Base-by-base conservation (phyloP, 2,888 invertebrate species). In the Pheosia gnoma region DNA sequence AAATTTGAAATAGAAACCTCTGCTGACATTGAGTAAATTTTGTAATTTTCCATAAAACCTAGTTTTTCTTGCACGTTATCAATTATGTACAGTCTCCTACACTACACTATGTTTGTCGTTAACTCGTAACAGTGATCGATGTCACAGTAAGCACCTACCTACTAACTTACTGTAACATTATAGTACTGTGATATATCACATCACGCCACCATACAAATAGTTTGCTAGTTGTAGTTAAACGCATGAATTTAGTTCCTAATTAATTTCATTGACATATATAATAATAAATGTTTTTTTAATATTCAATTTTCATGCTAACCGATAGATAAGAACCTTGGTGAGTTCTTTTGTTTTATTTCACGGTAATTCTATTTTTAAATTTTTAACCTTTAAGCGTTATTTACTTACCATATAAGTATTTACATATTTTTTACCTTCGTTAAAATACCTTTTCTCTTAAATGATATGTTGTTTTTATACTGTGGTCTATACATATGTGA, bases 251-350 rank as follows among this genome's bases (percentile, higher is more conserved):
- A 69, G 61, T 59, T 25, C 25, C 25, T 25, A 56, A 64, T 41
- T 63, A 57, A 58, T 62, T 59, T 57, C 38, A 59, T 59, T 6
- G 8, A 37, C n/a, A 43, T 43, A n/a, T 8, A 39, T 4, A 39
- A 25, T 57, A 3, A 10, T 54, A 11, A 25, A 74, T 80, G 54
- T 67, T 74, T 74, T 68, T 74, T 79, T 65, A 65, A 82, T 79
- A 86, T 74, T 86, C 82, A 87, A 83, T 88, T 91, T 91, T 81
- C 92, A 93, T 83, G 92, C 92, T 78, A 71, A 69, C 93, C 81
- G 90, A 86, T 84, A 93, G 92, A 93, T 88, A 93, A 92, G 86
- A 92, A 91, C 81, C 85, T 90, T 81, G 93, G 93, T 93, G 93
- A 93, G 93, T 93, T 85, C 72, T 76, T 69, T 67, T 63, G 69